Base-by-base conservation (phyloP, 2,113 vertebrate genomes). In the Vicugna pacos region DNA sequence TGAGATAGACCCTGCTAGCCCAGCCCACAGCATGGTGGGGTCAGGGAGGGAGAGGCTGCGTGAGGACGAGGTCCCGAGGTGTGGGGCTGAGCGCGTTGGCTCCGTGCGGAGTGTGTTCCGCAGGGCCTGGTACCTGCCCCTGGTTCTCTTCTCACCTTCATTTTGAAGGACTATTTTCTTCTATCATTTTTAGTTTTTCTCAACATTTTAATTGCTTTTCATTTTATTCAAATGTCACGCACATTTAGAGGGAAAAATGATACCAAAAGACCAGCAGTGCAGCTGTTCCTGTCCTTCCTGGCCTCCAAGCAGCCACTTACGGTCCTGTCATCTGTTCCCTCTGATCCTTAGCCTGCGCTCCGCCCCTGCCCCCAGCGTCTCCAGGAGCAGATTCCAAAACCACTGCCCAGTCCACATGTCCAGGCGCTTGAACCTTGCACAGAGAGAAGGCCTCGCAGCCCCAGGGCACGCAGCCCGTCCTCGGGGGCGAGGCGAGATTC, bases 31-130 rank as follows among this genome's bases (percentile, higher is more conserved):
- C 30, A 15, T 16, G 24, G 20, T 16, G 4, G 9, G 26, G 2
- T 6, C 12, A 15, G 46, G 46, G 64, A 7, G 24, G 12, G 15
- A 0, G 19, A 5, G 24, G 3, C 3, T 35, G 11, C 3, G 16
- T n/a, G 30, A 1, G 28, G 32, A 10, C 1, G 19, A 26, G 58
- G 6, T 2, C 16, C 6, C 8, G 2, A 46, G 28, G 72, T 1
- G n/a, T 1, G 62, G 0, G 15, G 67, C n/a, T 0, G 0, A 26
- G 3, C 0, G 15, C 1, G 3, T 1, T 1, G 6, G 22, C 22
- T 1, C 24, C 2, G 1, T 26, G 28, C 13, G 10, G 32, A 0
- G 1, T 1, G 28, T 9, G n/a, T 7, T 11, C 28, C 50, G 24
- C 2, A 28, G 30, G 3, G 24, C 35, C 86, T 32, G 54, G 12